phyloP scores from a whole-genome alignment of 2,888 invertebrate genomes.

The Itoplectis maculator region DNA sequence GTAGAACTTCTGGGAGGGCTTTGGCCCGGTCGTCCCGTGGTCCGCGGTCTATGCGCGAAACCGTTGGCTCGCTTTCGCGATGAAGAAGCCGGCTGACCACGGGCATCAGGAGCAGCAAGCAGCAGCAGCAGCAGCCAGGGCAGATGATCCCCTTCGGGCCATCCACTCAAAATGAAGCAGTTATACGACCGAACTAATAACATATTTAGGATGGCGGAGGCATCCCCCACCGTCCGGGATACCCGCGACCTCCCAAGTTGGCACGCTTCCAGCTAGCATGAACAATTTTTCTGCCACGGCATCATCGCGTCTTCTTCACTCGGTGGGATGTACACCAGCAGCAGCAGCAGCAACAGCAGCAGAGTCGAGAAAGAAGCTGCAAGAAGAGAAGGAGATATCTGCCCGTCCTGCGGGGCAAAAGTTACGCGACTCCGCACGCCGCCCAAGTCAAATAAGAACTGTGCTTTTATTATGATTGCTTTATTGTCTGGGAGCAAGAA shows the following conservation, averaged over 20 bases:
- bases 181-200: conserved; percentile 85
- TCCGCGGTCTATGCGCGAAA: conserved; percentile 67
- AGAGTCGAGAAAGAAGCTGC: conserved; percentile 14
- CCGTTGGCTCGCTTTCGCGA: conserved; percentile 73
- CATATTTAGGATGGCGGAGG: conserved; percentile 83
- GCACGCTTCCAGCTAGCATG: conserved; percentile 80
- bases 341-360: too few relatives aligned
- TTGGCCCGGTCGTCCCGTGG: conserved; percentile 43
- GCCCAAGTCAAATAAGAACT: conserved; percentile 62
- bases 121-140: conserved; percentile 66
- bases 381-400: conserved; percentile 36
- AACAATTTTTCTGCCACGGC: conserved; percentile 64
- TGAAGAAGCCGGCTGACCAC: conserved; percentile 57
- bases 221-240: conserved; percentile 75
- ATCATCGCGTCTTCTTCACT: conserved; percentile 49
- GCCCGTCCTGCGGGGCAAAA: conserved; percentile 49
- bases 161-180: conserved; percentile 84
- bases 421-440: conserved; percentile 47
- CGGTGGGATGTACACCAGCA: conserved; percentile 20
- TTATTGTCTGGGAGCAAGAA: conserved; percentile 67
- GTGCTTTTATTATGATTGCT: conserved; percentile 68
- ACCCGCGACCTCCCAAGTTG: conserved; percentile 84
- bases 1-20: conserved; percentile 84
- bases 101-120: conserved; percentile 39
- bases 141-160: conserved; percentile 83